Conservation (phyloP, 2,888 invertebrate genomes). For the Patella ulyssiponensis region DNA sequence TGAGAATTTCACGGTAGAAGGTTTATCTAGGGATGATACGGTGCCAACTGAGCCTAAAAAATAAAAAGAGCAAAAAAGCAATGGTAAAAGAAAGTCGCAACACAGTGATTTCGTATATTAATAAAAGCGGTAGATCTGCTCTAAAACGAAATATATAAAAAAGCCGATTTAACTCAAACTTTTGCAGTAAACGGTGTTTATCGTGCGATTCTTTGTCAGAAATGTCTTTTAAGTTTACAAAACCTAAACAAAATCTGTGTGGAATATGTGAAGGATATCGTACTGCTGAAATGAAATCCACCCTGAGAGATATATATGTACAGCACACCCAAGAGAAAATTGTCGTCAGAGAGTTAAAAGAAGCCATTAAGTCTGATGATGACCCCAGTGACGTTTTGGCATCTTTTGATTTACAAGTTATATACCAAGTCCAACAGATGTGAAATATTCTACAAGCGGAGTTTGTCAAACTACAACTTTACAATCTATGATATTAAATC, state of each 20-base stretch:
- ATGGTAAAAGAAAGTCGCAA: neutral
- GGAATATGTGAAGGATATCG: neutral
- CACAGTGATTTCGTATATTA: neutral
- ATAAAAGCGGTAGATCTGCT: neutral
- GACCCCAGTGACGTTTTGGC: neutral
- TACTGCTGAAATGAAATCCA: neutral
- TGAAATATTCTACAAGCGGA: neutral
- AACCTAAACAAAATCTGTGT: neutral
- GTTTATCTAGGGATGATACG: neutral
- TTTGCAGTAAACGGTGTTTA: too few species aligned
- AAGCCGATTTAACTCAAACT: neutral
- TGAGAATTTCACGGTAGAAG: neutral
- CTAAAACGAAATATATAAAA: neutral
- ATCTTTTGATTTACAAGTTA: neutral
- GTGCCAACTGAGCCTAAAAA: neutral
- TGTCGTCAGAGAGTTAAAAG: neutral
- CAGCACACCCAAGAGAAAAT: neutral
- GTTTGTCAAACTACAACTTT: neutral
- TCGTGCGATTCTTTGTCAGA: too few species aligned
- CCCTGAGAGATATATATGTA: neutral
- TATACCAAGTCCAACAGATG: neutral
- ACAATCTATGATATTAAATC: neutral
- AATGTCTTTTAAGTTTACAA: neutral
- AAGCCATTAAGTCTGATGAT: neutral
- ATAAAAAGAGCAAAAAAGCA: neutral